Evolutionary conservation across 2,113 vertebrate species (phyloP).

Genomic region (Lates calcarifer): DNA sequence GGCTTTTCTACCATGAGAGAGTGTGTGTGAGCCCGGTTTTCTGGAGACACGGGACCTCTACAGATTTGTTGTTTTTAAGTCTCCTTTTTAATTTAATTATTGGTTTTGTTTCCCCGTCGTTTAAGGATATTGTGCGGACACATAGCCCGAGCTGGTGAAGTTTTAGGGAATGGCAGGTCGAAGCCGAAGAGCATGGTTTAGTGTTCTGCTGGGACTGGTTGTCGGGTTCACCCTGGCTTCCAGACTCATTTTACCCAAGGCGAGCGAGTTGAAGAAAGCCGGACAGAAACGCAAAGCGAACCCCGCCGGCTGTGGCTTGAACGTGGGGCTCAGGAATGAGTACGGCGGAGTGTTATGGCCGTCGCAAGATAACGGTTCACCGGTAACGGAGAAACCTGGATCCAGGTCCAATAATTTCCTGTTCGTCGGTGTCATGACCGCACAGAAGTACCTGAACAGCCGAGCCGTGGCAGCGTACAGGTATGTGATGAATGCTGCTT

Average conservation of each 20-base stretch:
- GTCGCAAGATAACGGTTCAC: conserved; percentile 69
- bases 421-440: conserved; percentile 97
- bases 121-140: conserved; percentile 11
- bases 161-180: conserved; percentile 89
- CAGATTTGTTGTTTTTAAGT: background rate
- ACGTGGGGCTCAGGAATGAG: conserved; percentile 72
- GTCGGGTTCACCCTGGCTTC: conserved; percentile 94
- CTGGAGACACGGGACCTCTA: conserved; percentile 37
- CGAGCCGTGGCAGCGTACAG: conserved; percentile 93
- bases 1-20: conserved; percentile 77
- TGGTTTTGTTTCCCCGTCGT: background rate
- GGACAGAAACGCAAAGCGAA: conserved; percentile 85
- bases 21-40: conserved; percentile 62
- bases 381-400: conserved; percentile 66
- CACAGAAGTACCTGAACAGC: conserved; percentile 96
- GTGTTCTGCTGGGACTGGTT: conserved; percentile 92
- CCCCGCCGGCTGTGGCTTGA: conserved; percentile 75
- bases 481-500: conserved; percentile 78
- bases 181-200: conserved; percentile 92
- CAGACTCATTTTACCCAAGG: conserved; percentile 89
- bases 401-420: conserved; percentile 87
- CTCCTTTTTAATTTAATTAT: background rate
- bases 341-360: conserved; percentile 79
- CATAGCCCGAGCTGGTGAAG: conserved; percentile 49
- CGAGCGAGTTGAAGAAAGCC: conserved; percentile 87